A percentile compares a stretch with the other conserved stretches of the same genome.
These are phyloP conservation scores for Euclidia mi DNA, from an alignment of 2,888 invertebrate genomes.

Conservation along the genomic window DNA sequence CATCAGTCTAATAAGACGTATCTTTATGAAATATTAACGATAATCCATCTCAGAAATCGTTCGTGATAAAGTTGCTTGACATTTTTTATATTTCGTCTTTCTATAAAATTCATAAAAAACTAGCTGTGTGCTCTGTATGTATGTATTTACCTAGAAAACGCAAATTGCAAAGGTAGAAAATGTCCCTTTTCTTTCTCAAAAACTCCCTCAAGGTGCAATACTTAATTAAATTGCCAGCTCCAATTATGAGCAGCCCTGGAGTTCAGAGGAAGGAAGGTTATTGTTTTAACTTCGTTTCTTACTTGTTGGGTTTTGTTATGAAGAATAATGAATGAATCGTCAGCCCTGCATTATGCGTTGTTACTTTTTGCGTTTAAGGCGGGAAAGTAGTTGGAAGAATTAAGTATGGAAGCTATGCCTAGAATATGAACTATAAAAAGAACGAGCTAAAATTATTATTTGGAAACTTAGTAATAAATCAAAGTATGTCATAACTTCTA, in stretches of 20 bases:
- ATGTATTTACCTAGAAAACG: not conserved
- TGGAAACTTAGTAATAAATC: no score
- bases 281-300: conserved; percentile 39
- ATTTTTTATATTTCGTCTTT: no score
- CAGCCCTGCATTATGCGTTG: conserved; percentile 58
- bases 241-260: conserved; percentile 37
- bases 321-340: conserved; percentile 75
- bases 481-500: no score
- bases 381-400: conserved; percentile 19
- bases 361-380: conserved; percentile 37
- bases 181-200: not conserved
- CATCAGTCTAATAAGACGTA: no score
- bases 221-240: conserved; percentile 6
- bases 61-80: no score
- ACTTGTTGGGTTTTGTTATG: conserved; percentile 70
- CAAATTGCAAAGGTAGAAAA: not conserved
- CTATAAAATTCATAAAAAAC: no score
- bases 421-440: no score
- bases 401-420: not conserved
- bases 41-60: no score
- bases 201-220: not conserved
- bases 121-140: no score
- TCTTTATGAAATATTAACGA: no score
- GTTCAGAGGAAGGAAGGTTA: conserved; percentile 28
- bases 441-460: no score